Evolutionary conservation across 2,113 vertebrate species (phyloP), one percentile per base, ranked within the genome.

Genomic region (Cathartes aura): DNA sequence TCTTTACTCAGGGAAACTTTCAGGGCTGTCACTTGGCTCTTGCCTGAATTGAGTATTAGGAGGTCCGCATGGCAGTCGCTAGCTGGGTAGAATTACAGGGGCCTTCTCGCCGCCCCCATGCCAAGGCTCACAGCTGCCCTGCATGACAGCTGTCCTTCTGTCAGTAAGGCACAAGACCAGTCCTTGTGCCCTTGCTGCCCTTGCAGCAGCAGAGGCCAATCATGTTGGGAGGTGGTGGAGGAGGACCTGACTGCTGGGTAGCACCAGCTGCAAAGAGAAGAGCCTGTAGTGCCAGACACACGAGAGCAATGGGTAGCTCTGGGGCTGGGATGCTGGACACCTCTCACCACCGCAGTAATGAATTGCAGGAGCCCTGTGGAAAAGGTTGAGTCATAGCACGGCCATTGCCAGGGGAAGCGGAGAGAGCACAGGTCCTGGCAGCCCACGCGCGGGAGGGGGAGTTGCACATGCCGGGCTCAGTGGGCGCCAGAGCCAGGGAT

Each of bases 61-160:
- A 63, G 45, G 5, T 58, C 24, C 36, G 36, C 67, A 48, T 1
- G 29, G 81, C 83, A 81, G 81, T 68, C 64, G 58, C 45, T n/a
- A 24, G 38, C 53, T 8, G 79, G 75, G 29, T 96, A 68, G 92
- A 90, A 73, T 97, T 94, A 93, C 92, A 70, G 66, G 42, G 68
- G 16, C 66, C 52, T 66, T 91, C 58, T 84, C 1, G 0, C 70
- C 8, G 4, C 12, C 27, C 34, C n/a, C 12, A 1, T 42, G 58
- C 55, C 63, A 74, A 53, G 55, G 63, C 48, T 94, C 62, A 55
- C 74, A 92, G 79, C 66, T 96, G 91, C 66, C 20, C 62, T 63
- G 22, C 0, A 1, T 3, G 2, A 47, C 93, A 85, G 38, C 66
- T 8, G 7, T 59, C 62, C 47, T 63, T 68, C 73, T 84, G 56